A percentile compares a stretch with the other conserved stretches of the same genome.
phyloP scores from a whole-genome alignment of 92 coral and sea anemone genomes.

The Umimayanthus kanabou region DNA sequence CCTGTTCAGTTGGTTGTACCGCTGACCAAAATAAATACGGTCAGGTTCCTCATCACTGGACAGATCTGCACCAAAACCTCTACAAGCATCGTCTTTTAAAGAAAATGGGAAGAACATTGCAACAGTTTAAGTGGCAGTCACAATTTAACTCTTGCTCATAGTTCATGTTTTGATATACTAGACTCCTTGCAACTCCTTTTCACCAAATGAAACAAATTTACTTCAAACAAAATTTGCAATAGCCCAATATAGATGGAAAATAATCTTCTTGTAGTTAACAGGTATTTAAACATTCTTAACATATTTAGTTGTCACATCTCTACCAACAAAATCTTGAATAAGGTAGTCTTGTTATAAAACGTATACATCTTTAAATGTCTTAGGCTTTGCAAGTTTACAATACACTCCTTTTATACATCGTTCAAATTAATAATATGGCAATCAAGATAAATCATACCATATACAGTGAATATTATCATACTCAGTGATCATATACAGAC shows the following conservation, averaged over 20 bases:
- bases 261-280: too few relatives aligned
- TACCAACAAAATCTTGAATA: too few relatives aligned
- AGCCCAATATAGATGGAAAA: too few relatives aligned
- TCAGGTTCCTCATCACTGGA: conserved; percentile 63
- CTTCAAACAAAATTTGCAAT: too few relatives aligned
- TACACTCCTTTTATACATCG: background rate
- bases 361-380: background rate
- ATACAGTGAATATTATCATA: background rate
- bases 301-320: too few relatives aligned
- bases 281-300: too few relatives aligned
- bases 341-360: background rate
- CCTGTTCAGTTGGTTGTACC: conserved; percentile 20
- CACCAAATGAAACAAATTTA: too few relatives aligned
- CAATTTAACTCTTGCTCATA: background rate
- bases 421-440: too few relatives aligned
- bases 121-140: background rate
- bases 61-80: conserved; percentile 63
- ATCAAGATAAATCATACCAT: too few relatives aligned
- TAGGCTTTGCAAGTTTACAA: background rate
- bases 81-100: conserved; percentile 15
- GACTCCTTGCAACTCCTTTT: too few relatives aligned
- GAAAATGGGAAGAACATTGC: background rate
- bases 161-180: background rate
- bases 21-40: conserved; percentile 22
- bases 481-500: background rate